Evolutionary conservation across 2,888 invertebrate species (phyloP).

Genomic region (Abrostola triplasia): DNA sequence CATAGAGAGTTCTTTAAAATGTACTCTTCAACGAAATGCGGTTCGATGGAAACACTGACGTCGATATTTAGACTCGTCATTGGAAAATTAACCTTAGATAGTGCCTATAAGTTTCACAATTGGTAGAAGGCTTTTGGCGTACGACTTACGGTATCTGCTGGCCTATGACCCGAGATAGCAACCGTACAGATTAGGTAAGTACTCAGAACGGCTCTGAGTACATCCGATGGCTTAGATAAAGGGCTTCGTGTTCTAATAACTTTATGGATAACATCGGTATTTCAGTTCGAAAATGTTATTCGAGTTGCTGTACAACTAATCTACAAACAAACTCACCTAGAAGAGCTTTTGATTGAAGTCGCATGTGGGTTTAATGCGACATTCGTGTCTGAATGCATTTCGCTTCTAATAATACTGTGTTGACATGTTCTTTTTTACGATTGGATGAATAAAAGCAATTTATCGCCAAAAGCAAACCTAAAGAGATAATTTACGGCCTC

Average conservation of each 20-base stretch:
- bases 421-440: slow-evolving; percentile 71
- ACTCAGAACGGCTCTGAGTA: slow-evolving; percentile 65
- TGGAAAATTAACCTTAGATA: slow-evolving; percentile 66
- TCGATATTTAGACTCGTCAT: slow-evolving; percentile 39
- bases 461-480: slow-evolving; percentile 80
- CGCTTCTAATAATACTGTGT: slow-evolving; percentile 61
- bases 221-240: slow-evolving; percentile 75
- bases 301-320: slow-evolving; percentile 35
- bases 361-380: slow-evolving; percentile 24
- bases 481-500: slow-evolving; percentile 84
- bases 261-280: slow-evolving; percentile 66
- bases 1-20: slow-evolving; percentile 68
- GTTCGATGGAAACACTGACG: slow-evolving; percentile 61
- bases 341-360: slow-evolving; percentile 35
- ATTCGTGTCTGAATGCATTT: slow-evolving; percentile 26
- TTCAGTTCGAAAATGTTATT: slow-evolving; percentile 55
- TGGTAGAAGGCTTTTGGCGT: slow-evolving; percentile 49
- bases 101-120: slow-evolving; percentile 59
- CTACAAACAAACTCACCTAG: slow-evolving; percentile 16
- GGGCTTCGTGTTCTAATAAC: slow-evolving; percentile 69
- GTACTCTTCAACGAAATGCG: slow-evolving; percentile 60
- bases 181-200: slow-evolving; percentile 75
- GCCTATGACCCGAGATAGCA: slow-evolving; percentile 81
- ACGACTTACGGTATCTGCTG: slow-evolving; percentile 78
- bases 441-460: slow-evolving; percentile 77